A percentile compares a stretch with the other conserved stretches of the same genome.
phyloP scores from a whole-genome alignment of 2,797 vertebrate genomes.

The Pyrocephalus nanus region DNA sequence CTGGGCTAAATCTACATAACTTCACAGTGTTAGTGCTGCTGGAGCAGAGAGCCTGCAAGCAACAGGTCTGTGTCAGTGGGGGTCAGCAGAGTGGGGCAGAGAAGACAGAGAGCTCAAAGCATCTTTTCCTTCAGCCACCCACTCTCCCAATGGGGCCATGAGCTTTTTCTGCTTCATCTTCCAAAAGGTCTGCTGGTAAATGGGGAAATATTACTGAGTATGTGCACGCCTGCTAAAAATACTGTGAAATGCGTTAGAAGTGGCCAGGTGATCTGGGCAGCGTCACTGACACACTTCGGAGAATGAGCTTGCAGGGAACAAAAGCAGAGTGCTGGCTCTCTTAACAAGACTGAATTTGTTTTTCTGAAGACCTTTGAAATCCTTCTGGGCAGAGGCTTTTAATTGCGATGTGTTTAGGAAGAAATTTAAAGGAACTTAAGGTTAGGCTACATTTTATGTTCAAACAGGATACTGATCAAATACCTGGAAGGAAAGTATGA shows the following conservation, averaged over 20 bases:
- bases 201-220: not conserved
- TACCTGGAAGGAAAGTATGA: conserved; percentile 48
- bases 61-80: fast-evolving
- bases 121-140: not conserved
- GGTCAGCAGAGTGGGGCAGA: not conserved
- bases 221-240: not conserved
- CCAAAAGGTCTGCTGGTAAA: not conserved
- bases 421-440: not conserved
- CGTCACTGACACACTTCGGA: not conserved
- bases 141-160: fast-evolving
- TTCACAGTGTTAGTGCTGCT: not conserved
- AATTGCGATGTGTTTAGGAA: not conserved
- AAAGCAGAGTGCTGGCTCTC: not conserved
- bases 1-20: not conserved
- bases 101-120: not conserved
- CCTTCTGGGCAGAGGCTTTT: conserved; percentile 17
- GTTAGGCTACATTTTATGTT: not conserved
- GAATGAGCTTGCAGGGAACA: not conserved
- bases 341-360: not conserved
- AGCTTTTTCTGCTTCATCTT: not conserved
- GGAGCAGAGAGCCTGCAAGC: not conserved
- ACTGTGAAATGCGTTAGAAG: not conserved
- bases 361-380: not conserved
- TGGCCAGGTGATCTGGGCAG: conserved; percentile 23
- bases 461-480: conserved; percentile 1